These are phyloP conservation scores for Lophochroa leadbeateri DNA, from an alignment of 2,113 vertebrate species.

Conservation along the genomic window DNA sequence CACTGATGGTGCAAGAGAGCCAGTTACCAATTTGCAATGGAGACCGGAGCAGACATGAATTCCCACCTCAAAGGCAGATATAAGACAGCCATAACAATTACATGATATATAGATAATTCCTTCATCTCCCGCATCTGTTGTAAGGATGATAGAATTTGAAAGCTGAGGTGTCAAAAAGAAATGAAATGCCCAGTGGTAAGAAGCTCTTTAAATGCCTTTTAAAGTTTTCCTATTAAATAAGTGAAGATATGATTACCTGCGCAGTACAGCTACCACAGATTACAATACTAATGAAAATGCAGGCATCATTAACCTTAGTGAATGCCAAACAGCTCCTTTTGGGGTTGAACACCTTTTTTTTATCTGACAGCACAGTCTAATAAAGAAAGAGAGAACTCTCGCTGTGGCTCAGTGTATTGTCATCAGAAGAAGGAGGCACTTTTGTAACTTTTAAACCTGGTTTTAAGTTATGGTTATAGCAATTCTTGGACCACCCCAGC, in stretches of 20 bases:
- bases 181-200: neutral
- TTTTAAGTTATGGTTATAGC: conserved; percentile 24
- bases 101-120: neutral
- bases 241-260: neutral
- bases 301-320: neutral
- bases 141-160: neutral
- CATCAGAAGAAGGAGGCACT: neutral
- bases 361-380: neutral
- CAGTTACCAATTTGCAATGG: neutral
- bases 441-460: neutral
- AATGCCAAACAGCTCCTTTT: neutral
- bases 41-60: neutral
- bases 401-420: neutral
- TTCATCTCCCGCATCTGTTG: neutral
- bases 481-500: conserved; percentile 39
- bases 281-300: neutral
- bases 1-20: neutral
- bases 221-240: neutral
- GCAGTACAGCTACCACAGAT: neutral
- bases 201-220: neutral
- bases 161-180: accelerated
- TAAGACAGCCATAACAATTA: neutral
- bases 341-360: neutral
- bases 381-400: neutral
- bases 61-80: neutral